Conservation (phyloP, 2,113 vertebrate species). For the Odocoileus virginianus region DNA sequence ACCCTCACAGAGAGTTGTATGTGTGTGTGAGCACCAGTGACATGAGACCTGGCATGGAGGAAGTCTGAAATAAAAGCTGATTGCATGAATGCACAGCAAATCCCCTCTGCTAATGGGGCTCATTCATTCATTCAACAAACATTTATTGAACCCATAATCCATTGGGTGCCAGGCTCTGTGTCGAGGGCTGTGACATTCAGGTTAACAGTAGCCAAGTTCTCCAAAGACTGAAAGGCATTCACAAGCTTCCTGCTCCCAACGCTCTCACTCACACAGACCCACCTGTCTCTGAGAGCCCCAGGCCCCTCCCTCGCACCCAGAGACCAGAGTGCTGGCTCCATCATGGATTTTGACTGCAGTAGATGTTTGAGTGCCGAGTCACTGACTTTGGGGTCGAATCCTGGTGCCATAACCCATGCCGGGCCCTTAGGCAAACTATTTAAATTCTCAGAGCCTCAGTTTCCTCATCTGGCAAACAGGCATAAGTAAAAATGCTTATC, state of each 20-base stretch:
- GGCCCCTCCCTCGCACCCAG: background rate
- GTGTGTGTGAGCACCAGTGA: background rate
- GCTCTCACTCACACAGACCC: background rate
- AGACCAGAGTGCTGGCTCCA: background rate
- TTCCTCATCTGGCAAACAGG: background rate
- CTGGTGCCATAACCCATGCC: background rate
- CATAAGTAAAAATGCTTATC: background rate
- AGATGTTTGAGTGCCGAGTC: background rate
- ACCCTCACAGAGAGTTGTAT: background rate
- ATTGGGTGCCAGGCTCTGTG: background rate
- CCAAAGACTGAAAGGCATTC: background rate
- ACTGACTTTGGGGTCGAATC: background rate
- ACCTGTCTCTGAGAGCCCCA: background rate
- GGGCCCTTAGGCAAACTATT: background rate
- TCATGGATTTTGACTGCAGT: background rate
- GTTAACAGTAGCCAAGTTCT: background rate
- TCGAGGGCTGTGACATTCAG: background rate
- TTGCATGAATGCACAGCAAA: background rate
- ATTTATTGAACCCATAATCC: background rate
- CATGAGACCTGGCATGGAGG: background rate
- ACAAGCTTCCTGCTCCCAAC: background rate
- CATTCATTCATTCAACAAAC: conserved; percentile 12
- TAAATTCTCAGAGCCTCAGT: background rate
- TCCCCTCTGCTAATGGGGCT: background rate
- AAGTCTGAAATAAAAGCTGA: background rate